Evolutionary conservation across 2,113 vertebrate genomes (phyloP).

Genomic region (Apodemus speciosus): DNA sequence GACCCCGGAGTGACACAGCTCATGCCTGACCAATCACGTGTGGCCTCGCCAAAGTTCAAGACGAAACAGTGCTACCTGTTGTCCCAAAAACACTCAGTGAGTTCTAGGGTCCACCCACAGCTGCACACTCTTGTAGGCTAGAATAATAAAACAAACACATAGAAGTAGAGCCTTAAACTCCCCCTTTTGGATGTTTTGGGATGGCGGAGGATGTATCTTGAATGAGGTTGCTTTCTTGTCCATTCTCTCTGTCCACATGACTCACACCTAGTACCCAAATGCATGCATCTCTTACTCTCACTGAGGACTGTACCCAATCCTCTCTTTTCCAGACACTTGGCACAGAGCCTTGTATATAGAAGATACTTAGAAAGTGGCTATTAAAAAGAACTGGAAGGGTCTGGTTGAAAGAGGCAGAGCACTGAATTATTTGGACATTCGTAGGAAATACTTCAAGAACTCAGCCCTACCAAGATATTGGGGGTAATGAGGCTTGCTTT

Average conservation of each 20-base stretch:
- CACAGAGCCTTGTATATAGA: neutral
- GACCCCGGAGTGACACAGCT: neutral
- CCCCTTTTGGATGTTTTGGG: neutral
- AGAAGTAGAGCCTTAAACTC: neutral
- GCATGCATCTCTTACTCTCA: neutral
- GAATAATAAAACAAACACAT: neutral
- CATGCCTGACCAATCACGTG: neutral
- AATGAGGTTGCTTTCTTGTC: neutral
- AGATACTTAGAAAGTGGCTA: neutral
- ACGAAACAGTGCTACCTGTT: neutral
- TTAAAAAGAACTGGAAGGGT: neutral
- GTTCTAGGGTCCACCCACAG: neutral
- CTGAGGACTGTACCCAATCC: neutral
- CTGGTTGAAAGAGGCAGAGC: neutral
- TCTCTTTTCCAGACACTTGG: neutral
- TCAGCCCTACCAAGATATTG: neutral
- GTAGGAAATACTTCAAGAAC: constrained; percentile 1
- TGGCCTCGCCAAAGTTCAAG: neutral
- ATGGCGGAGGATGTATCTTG: neutral
- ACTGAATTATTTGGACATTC: constrained; percentile 5
- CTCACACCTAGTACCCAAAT: neutral
- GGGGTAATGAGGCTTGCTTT: neutral
- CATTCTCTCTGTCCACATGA: neutral
- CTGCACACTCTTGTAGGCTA: neutral
- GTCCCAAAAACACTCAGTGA: neutral